Base-by-base conservation (phyloP, 64 coral and sea anemone species). In the Orbicella faveolata region DNA sequence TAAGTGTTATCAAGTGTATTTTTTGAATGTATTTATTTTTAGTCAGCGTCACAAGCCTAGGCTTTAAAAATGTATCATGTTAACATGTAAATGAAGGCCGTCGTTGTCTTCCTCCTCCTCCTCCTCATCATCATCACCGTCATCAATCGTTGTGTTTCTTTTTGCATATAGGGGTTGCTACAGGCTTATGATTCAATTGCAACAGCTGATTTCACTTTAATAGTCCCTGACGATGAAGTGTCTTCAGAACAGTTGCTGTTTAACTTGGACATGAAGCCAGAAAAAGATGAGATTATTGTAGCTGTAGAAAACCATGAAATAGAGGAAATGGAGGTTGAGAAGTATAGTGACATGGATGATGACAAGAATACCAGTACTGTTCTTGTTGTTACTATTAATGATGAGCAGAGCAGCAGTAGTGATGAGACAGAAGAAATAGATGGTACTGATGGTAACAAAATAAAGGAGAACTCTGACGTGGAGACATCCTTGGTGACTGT, bases 111-210 rank as follows among this genome's bases (percentile, higher is more conserved):
- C 30, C 30, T 30, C 30, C 30, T 30, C 30, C 30, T 30, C 30
- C 30, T 30, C 30, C 30, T 30, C 30, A 30, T 30, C 30, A 30
- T 30, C 30, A 30, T 30, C 30, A 30, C 30, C 30, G 2, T 74
- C 11, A 41, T 37, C 52, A 90, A 63, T 37, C 79, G 2, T 77
- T 23, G 9, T 86, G 76, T 51, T 93, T 44, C 35, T 62, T 74
- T 87, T 75, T 75, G 59, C 59, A 23, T 79, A 23, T 74, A 92
- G 84, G 94, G 90, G 25, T 39, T 96, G 12, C 34, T 96, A n/a
- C 66, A 82, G 16, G 94, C 94, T 76, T 73, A 88, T 87, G 94
- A 96, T 83, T 73, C 57, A 39, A 76, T 96, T 35, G 83, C 26
- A 21, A 63, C 26, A 9, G 84, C 64, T 64, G 83, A 96, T 69